Evolutionary conservation across 2,113 vertebrate genomes (phyloP).

Genomic region (Narcine bancroftii): DNA sequence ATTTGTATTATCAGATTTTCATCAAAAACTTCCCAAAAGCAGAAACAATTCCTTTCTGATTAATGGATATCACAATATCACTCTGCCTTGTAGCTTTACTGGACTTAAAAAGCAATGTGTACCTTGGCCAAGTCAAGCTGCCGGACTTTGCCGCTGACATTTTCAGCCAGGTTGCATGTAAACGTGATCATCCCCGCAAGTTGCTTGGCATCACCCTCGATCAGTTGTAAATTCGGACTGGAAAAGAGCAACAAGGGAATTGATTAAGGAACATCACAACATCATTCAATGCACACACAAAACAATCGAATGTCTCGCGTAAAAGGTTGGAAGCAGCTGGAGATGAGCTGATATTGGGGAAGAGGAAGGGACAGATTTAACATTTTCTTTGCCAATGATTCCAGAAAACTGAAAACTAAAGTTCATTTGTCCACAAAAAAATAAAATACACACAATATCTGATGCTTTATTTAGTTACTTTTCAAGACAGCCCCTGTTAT

Average conservation of each 20-base stretch:
- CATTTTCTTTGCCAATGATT: background rate
- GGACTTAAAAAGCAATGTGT: background rate
- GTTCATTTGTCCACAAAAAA: too few relatives aligned
- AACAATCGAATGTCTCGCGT: background rate
- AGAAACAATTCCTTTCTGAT: background rate
- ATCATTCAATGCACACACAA: background rate
- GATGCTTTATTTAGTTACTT: too few relatives aligned
- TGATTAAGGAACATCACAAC: accelerated
- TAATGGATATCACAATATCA: background rate
- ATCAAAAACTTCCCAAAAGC: background rate
- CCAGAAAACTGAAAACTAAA: background rate
- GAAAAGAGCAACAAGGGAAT: background rate
- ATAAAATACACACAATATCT: too few relatives aligned
- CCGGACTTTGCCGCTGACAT: conserved; percentile 91
- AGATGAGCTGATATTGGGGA: background rate
- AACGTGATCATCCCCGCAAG: conserved; percentile 92
- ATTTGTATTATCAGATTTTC: background rate
- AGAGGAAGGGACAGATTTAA: background rate
- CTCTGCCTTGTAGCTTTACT: background rate
- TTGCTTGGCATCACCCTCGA: conserved; percentile 89
- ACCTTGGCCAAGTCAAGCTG: conserved; percentile 97
- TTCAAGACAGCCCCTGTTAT: too few relatives aligned
- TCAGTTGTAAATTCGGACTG: conserved; percentile 88
- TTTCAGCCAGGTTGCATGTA: conserved; percentile 91
- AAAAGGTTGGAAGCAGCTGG: background rate